These are phyloP conservation scores for Acipenser oxyrinchus DNA, from an alignment of 2,797 vertebrate species.

Conservation along the genomic window DNA sequence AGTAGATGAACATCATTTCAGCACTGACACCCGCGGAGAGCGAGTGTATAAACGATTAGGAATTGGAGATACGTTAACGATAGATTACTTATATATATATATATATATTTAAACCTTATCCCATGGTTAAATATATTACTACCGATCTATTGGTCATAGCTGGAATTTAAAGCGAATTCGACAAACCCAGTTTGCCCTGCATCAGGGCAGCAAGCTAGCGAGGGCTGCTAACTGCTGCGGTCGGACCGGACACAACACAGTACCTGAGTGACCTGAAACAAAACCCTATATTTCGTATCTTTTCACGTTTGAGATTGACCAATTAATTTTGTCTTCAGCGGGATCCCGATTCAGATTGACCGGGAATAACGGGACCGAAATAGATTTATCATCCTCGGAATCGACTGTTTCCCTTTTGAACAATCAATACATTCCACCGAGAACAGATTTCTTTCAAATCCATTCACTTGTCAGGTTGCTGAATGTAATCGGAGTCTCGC, in stretches of 20 bases:
- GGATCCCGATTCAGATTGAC: slow-evolving; percentile 26
- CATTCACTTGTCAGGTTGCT: background rate
- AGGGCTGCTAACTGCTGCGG: slow-evolving; percentile 8
- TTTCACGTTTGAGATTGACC: slow-evolving; percentile 8
- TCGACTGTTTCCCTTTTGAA: slow-evolving; percentile 18
- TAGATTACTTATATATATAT: slow-evolving; percentile 6
- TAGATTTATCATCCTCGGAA: slow-evolving; percentile 16
- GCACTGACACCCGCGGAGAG: slow-evolving; percentile 60
- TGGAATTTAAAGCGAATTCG: slow-evolving; percentile 17
- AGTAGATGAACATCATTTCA: slow-evolving; percentile 54
- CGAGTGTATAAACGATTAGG: slow-evolving; percentile 31
- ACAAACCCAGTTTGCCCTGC: slow-evolving; percentile 47
- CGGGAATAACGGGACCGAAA: slow-evolving; percentile 34
- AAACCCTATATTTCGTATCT: background rate
- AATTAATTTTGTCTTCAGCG: slow-evolving; percentile 12
- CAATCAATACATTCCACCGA: no score
- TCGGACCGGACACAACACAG: background rate
- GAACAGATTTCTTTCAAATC: no score
- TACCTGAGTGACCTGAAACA: background rate
- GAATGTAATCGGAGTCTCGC: slow-evolving; percentile 43
- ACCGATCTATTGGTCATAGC: no score
- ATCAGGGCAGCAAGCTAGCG: slow-evolving; percentile 33
- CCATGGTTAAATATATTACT: no score
- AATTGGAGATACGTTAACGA: slow-evolving; percentile 20
- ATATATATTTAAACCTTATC: no score